Conservation (phyloP, 2,888 invertebrate genomes). For the Nephrotoma flavescens region DNA sequence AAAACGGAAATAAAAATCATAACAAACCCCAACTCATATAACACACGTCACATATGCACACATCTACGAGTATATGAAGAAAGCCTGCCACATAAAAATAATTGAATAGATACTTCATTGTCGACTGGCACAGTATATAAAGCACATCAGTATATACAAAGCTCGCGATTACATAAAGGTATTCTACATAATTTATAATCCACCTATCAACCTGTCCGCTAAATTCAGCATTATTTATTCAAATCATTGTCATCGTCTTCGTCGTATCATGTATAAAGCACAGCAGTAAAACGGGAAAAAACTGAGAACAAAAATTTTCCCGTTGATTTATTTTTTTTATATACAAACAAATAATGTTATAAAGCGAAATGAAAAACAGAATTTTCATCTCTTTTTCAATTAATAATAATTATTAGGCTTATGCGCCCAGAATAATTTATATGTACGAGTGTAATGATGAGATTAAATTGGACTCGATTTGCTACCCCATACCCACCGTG, state of each 20-base stretch:
- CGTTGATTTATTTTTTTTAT: neutral
- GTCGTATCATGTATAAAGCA: neutral
- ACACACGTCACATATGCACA: neutral
- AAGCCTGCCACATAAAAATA: neutral
- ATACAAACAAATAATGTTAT: neutral
- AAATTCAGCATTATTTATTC: neutral
- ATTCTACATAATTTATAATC: neutral
- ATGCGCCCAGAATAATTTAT: neutral
- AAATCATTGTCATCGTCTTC: neutral
- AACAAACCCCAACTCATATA: neutral
- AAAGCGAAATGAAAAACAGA: neutral
- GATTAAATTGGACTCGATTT: neutral
- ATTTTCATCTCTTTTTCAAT: neutral
- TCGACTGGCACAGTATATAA: neutral
- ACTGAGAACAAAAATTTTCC: neutral
- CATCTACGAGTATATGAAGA: neutral
- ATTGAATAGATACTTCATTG: neutral
- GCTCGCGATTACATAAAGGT: neutral
- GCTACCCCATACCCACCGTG: neutral
- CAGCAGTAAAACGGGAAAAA: neutral
- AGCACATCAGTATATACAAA: neutral
- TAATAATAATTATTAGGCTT: neutral
- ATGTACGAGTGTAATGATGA: neutral
- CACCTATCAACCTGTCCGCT: neutral
- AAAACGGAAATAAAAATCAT: neutral